Conservation (phyloP, 1,140 invertebrate genomes). For the Holcopasites calliopsidis region DNA sequence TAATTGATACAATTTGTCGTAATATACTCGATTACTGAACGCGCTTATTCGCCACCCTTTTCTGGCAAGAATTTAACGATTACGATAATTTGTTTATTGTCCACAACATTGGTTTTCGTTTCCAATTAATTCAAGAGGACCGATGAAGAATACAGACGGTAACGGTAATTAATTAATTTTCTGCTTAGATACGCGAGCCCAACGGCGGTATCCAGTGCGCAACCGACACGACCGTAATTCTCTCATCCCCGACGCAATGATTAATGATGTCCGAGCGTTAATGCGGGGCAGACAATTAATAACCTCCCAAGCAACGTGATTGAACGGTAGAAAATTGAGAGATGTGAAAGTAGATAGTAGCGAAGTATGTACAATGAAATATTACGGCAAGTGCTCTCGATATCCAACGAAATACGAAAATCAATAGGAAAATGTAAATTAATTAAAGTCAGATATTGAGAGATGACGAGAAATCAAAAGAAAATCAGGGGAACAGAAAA, state of each 20-base stretch:
- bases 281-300: conserved; percentile 5
- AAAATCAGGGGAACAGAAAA: neutral
- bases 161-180: conserved; percentile 8
- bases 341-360: neutral
- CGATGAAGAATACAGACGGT: neutral
- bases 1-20: no score
- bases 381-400: no score
- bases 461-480: neutral
- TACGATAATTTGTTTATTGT: neutral
- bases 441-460: neutral
- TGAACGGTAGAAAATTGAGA: neutral
- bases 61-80: no score
- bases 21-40: no score
- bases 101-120: neutral
- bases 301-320: neutral
- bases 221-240: neutral
- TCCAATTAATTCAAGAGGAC: neutral
- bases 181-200: conserved; percentile 2
- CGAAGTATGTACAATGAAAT: neutral
- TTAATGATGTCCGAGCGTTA: conserved; percentile 1
- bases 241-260: neutral
- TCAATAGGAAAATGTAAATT: neutral
- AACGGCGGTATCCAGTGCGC: conserved; percentile 1
- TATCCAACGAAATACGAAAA: neutral
- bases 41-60: no score